Evolutionary conservation across 2,113 vertebrate species (phyloP), one percentile per base, ranked within the genome.

Genomic region (Gobio gobio): DNA sequence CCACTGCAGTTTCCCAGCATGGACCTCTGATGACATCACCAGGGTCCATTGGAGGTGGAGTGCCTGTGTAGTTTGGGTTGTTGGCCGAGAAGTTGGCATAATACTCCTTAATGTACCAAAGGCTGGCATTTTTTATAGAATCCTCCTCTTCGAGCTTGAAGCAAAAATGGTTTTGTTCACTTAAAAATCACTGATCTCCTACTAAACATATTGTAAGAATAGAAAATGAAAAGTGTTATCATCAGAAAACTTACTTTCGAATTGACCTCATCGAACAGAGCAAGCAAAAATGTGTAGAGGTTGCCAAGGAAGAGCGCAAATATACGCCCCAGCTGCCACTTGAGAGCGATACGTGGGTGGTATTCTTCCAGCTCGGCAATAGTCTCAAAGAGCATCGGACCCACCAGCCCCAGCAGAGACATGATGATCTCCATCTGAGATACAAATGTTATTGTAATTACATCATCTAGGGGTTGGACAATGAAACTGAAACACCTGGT

Each of bases 271-370:
- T 99, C 97, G 90, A 99, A 99, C 90, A 99, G 93, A 83, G 98
- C 98, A 63, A 99, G 91, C 61, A 99, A 90, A 78, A 99, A 99
- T 0, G 98, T 99, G 90, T 99, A 99, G 76, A 99, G 96, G 86
- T 99, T 99, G 10, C 98, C 98, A 54, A 99, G 93, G 89, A 99
- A 99, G 26, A 99, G 97, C 0, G 98, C 98, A 1, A 99, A 99
- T 90, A 99, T 99, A 56, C 98, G 93, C 1, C 97, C 98, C 10
- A 99, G 95, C 93, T 99, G 98, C 98, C 98, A 99, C 82, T 99
- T 99, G 86, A 99, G 93, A 74, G 97, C 97, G 0, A 98, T 96
- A 47, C 97, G 96, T 9, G 98, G 98, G 83, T 99, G 98, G 85
- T 99, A 99, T 77, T 99, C 96, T 90, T 99, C 98, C 58, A 99